Evolutionary conservation across 2,888 invertebrate genomes (phyloP), one percentile per base, ranked within the genome.

Genomic region (Oscheius sp.): DNA sequence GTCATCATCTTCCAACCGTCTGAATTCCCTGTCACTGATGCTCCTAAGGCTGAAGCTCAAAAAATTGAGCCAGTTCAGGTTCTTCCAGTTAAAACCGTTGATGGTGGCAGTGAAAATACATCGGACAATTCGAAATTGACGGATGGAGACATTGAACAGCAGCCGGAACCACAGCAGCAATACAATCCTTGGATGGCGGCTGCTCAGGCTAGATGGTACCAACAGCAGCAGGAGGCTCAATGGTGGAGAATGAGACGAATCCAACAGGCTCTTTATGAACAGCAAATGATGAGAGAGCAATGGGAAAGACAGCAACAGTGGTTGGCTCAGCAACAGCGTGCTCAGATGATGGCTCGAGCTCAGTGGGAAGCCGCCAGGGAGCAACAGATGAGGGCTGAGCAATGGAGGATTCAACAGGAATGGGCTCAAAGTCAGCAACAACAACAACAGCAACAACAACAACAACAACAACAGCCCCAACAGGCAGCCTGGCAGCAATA

Each of bases 311-410:
- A 62, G 32, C 62, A 62, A 22, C 20, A 17, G 9, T 26, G 9
- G 26, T 22, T 32, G 33, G 49, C 38, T 20, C 28, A 61, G 14
- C 61, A 61, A 45, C 45, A 28, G 26, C 50, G 44, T 26, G 57
- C 57, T n/a, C 38, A 41, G 9, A 26, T 26, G 44, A 8, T 26
- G 6, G 59, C 63, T 33, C 49, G 63, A n/a, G 63, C 63, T 17
- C 63, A 64, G 26, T 64, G 63, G 63, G 63, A 64, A 50, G 28
- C 54, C 17, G 62, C 62, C 24, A 24, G 68, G 26, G 59, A 59
- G 9, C 24, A 59, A n/a, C 47, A 41, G 45, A 49, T 49, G 28
- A 17, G 47, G 28, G 63, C 38, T 36, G 41, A 47, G 30, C 44
- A 41, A 9, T 17, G 24, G 41, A 20, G 59, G 6, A 44, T 45